A percentile compares a stretch with the other conserved stretches of the same genome.
phyloP scores from a whole-genome alignment of 1,140 invertebrate species.

The Arion vulgaris region DNA sequence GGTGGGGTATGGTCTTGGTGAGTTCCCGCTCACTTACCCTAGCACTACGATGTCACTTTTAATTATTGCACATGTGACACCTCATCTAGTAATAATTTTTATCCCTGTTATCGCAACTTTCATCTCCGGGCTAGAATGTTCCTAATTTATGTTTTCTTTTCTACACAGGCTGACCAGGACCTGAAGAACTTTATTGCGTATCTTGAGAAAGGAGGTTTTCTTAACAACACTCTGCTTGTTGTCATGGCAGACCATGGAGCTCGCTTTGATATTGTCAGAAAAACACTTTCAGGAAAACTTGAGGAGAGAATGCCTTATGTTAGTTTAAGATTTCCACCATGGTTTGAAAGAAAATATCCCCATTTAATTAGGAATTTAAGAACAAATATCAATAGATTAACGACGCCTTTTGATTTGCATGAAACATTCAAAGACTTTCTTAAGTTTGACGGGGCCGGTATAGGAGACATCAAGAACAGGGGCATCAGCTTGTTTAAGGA shows the following conservation, averaged over 20 bases:
- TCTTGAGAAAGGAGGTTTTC: conserved; percentile 77
- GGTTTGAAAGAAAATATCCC: conserved; percentile 79
- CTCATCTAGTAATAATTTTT: no score
- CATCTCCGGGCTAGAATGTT: no score
- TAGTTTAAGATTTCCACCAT: conserved; percentile 83
- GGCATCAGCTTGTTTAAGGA: conserved; percentile 60
- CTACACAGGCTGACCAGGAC: conserved; percentile 76
- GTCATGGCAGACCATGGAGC: conserved; percentile 95
- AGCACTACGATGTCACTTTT: no score
- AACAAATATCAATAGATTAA: conserved; percentile 76
- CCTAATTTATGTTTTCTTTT: no score
- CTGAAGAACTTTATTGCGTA: conserved; percentile 80
- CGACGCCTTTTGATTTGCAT: conserved; percentile 74
- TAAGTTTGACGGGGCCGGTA: conserved; percentile 78
- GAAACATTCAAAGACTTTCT: conserved; percentile 69
- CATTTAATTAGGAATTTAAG: conserved; percentile 79
- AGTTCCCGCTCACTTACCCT: no score
- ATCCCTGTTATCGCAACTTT: no score
- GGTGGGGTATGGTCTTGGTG: no score
- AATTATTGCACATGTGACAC: no score
- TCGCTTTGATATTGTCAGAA: conserved; percentile 84
- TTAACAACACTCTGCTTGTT: conserved; percentile 79
- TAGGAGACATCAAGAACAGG: conserved; percentile 75
- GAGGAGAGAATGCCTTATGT: conserved; percentile 92
- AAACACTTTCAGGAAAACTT: conserved; percentile 86